Conservation (phyloP, 2,797 vertebrate species). For the Coluber constrictor region DNA sequence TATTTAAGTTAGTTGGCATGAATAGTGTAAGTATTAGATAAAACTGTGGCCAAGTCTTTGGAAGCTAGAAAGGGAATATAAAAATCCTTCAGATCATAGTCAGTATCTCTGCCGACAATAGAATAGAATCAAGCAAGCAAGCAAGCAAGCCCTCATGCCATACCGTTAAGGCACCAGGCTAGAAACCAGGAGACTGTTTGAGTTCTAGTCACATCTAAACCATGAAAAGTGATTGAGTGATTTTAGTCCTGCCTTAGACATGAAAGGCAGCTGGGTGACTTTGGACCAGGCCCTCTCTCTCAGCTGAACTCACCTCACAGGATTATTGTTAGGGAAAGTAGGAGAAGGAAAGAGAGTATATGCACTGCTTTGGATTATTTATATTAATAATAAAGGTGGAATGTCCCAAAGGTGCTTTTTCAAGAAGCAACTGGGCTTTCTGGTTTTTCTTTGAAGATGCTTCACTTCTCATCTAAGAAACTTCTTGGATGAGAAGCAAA, state of each 20-base stretch:
- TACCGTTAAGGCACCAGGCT: background rate
- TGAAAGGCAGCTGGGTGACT: background rate
- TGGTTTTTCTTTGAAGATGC: too few species aligned
- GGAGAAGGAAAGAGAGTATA: background rate
- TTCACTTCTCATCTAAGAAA: too few species aligned
- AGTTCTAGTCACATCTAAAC: background rate
- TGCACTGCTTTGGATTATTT: background rate
- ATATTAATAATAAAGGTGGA: background rate
- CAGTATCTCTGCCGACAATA: too few species aligned
- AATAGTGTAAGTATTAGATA: background rate
- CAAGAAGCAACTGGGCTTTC: too few species aligned
- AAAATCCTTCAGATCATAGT: background rate
- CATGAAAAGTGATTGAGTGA: background rate
- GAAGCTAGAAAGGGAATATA: background rate
- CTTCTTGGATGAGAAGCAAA: too few species aligned
- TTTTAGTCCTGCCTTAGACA: background rate
- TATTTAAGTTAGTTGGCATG: background rate
- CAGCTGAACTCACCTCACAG: background rate
- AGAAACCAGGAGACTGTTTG: background rate
- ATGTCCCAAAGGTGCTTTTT: background rate
- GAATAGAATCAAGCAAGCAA: background rate
- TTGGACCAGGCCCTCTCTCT: background rate
- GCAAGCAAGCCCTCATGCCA: too few species aligned
- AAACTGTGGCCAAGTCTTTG: too few species aligned
- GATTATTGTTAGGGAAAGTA: background rate